Evolutionary conservation across 2,888 invertebrate species (phyloP).

Genomic region (Scaptomyza tumidula): DNA sequence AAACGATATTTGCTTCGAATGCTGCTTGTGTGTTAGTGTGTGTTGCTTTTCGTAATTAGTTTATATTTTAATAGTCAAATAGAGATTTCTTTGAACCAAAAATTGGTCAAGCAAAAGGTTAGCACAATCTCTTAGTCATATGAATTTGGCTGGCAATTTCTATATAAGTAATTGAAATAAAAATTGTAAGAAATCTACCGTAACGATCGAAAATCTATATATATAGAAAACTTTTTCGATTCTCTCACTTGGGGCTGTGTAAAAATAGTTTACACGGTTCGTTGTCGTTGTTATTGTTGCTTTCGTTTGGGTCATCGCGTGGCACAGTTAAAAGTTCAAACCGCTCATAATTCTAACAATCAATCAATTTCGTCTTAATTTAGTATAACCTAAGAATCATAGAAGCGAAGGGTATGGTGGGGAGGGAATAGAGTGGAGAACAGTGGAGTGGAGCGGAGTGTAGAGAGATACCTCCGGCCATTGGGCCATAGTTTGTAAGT

Average conservation of each 20-base stretch:
- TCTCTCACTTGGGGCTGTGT: constrained; percentile 20
- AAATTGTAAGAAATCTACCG: neutral
- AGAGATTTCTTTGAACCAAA: no score
- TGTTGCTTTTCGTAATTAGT: no score
- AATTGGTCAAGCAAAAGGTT: no score
- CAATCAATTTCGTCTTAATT: constrained; percentile 38
- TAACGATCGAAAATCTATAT: neutral
- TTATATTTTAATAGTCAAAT: no score
- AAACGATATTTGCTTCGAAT: no score
- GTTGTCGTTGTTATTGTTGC: neutral
- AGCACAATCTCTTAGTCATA: no score
- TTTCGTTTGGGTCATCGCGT: constrained; percentile 13
- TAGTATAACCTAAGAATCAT: neutral
- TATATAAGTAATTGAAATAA: neutral
- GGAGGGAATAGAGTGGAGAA: no score
- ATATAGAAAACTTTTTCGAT: neutral
- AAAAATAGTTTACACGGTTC: constrained; percentile 3
- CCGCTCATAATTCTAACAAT: constrained; percentile 31
- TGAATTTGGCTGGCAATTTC: no score
- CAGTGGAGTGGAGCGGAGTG: neutral
- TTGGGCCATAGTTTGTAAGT: neutral
- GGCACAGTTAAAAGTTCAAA: constrained; percentile 41
- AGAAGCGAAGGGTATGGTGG: no score
- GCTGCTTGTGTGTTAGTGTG: no score
- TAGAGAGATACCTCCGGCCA: neutral